Base-by-base conservation (phyloP, 2,797 vertebrate species). In the Uromys caudimaculatus region DNA sequence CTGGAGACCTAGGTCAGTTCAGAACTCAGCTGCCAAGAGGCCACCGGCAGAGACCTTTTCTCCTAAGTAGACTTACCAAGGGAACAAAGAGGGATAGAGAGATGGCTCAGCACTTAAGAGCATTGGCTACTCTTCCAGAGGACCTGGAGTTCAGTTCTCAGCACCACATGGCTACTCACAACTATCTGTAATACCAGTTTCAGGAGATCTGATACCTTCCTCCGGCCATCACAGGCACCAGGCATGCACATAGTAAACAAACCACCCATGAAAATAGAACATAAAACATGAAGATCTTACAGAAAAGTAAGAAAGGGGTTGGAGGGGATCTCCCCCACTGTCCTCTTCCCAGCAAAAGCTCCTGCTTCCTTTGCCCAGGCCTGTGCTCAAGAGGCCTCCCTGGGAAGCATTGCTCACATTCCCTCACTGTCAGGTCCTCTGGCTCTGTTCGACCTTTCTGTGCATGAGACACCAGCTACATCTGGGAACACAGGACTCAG, bases 1-100 rank as follows among this genome's bases (percentile, higher is more conserved):
- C 67, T 94, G 58, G 83, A 47, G 62, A 86, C 92, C 58, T 87
- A 44, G 41, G 75, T 62, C 77, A 91, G 73, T 35, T 69, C 3
- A n/a, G 62, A 88, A 21, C 71, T 96, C 69, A 87, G 82, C 50
- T 90, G 54, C 58, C 69, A 62, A 71, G n/a, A 91, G 32, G 35
- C 76, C 54, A 87, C 69, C 29, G 27, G 64, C 9, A 62, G 21
- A 58, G 79, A 14, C 75, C 75, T 90, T 96, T 91, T 75, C 60
- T 93, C 35, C 90, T 88, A 87, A 14, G 47, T 50, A 47, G 38
- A 67, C 88, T 92, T 87, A 50, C 24, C 47, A 78, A 41, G n/a
- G 50, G 73, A 81, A 17, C 54, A 91, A 85, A 13, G 75, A 38
- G 16, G 58, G 7, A 62, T 71, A 1, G 62, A n/a, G 47, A 52